Conservation (phyloP, 1,140 invertebrate genomes). For the Papilio xuthus region DNA sequence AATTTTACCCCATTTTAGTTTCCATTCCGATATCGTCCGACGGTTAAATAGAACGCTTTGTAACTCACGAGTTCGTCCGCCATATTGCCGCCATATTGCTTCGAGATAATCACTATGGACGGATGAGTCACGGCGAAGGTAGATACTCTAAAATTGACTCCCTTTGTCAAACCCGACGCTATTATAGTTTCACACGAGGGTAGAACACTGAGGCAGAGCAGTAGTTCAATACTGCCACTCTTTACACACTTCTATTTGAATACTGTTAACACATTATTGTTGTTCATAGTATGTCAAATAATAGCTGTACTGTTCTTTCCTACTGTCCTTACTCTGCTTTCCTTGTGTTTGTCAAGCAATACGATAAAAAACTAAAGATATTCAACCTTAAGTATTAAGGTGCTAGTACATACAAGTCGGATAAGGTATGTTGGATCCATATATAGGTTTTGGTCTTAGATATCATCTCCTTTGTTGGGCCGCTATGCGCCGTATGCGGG, state of each 20-base stretch:
- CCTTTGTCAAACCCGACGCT: slow-evolving; percentile 61
- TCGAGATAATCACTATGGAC: slow-evolving; percentile 60
- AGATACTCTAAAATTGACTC: slow-evolving; percentile 59
- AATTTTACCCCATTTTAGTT: slow-evolving; percentile 35
- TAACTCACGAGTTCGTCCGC: slow-evolving; percentile 51
- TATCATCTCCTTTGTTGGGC: slow-evolving; percentile 32
- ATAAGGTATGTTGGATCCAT: background rate
- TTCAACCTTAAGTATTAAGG: slow-evolving; percentile 13
- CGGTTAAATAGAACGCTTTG: slow-evolving; percentile 38
- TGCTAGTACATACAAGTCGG: background rate
- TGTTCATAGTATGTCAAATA: background rate
- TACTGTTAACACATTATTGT: too few species aligned
- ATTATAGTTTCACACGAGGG: slow-evolving; percentile 7
- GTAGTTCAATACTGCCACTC: background rate
- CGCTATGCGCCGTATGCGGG: slow-evolving; percentile 29
- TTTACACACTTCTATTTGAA: too few species aligned
- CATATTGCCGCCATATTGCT: slow-evolving; percentile 56
- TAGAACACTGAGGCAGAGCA: background rate
- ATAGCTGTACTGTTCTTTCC: background rate
- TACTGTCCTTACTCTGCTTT: background rate
- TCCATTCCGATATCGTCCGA: slow-evolving; percentile 36
- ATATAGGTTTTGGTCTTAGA: slow-evolving; percentile 24
- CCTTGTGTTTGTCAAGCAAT: background rate
- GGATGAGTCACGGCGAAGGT: slow-evolving; percentile 65
- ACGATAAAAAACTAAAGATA: slow-evolving; percentile 13